phyloP scores from a whole-genome alignment of 1,140 invertebrate genomes.

The Charaxes varanes region DNA sequence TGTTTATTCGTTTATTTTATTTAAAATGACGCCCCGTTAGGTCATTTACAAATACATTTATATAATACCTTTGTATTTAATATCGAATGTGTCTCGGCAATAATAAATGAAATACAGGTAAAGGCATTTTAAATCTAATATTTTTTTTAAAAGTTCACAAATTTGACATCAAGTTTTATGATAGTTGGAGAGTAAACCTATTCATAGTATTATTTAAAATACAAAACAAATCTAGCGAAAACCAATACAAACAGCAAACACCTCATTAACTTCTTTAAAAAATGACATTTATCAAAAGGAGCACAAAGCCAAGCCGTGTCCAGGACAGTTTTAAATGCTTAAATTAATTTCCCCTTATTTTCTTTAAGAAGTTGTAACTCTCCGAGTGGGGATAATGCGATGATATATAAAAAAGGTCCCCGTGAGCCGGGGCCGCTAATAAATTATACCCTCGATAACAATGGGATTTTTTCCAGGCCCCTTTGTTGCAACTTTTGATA shows the following conservation, averaged over 20 bases:
- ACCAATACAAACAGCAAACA: slow-evolving; percentile 14
- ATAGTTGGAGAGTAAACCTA: no score
- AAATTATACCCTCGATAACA: slow-evolving; percentile 74
- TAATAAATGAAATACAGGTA: no score
- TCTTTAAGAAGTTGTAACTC: slow-evolving; percentile 73
- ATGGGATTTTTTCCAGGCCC: slow-evolving; percentile 66
- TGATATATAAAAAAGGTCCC: slow-evolving; percentile 74
- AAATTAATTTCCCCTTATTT: slow-evolving; percentile 73
- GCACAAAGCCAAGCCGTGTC: slow-evolving; percentile 56
- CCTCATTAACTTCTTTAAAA: slow-evolving; percentile 15
- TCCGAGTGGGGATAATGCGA: slow-evolving; percentile 71
- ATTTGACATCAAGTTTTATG: no score
- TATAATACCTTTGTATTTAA: no score
- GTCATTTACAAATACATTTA: no score
- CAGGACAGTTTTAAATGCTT: slow-evolving; percentile 66
- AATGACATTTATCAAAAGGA: slow-evolving; percentile 55
- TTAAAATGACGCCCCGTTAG: no score
- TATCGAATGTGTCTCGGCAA: no score
- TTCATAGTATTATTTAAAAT: no score
- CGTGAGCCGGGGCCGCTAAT: slow-evolving; percentile 62
- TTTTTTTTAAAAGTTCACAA: no score
- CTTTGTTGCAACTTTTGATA: slow-evolving; percentile 73
- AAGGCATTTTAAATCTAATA: no score
- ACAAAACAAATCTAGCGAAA: no score
- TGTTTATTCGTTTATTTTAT: no score